These are phyloP conservation scores for Xenus cinereus DNA, from an alignment of 2,113 vertebrate species.

Conservation along the genomic window DNA sequence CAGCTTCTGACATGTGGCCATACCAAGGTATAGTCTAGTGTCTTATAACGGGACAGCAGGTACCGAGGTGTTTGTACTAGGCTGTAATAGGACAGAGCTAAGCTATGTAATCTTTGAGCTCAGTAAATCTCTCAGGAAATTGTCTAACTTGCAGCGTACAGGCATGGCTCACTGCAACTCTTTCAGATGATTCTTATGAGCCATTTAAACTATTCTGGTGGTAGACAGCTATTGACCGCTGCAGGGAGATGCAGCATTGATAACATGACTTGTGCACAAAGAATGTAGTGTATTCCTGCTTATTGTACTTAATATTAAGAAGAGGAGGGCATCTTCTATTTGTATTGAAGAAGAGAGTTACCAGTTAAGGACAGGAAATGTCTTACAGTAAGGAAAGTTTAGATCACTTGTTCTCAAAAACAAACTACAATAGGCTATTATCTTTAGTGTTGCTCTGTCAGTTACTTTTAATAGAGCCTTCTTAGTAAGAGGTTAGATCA, in stretches of 20 bases:
- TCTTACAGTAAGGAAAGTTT: neutral
- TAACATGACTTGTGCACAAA: neutral
- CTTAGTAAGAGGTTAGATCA: neutral
- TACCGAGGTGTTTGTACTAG: neutral
- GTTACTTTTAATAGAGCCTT: neutral
- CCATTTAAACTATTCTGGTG: neutral
- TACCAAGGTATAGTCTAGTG: conserved; percentile 68
- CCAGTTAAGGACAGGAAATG: neutral
- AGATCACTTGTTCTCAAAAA: neutral
- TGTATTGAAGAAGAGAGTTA: neutral
- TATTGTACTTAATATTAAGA: neutral
- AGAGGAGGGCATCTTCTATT: neutral
- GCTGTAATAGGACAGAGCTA: neutral
- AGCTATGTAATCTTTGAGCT: neutral
- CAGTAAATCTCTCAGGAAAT: neutral
- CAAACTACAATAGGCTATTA: neutral
- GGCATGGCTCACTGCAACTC: neutral
- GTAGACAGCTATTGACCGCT: neutral
- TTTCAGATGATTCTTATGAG: neutral
- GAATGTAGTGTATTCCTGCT: neutral
- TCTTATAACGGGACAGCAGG: neutral
- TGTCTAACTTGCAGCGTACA: neutral
- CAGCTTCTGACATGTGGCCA: conserved; percentile 80
- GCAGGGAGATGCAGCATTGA: neutral
- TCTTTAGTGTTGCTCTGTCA: neutral